phyloP scores from a whole-genome alignment of 2,113 vertebrate species.

The Lepisosteus osseus region DNA sequence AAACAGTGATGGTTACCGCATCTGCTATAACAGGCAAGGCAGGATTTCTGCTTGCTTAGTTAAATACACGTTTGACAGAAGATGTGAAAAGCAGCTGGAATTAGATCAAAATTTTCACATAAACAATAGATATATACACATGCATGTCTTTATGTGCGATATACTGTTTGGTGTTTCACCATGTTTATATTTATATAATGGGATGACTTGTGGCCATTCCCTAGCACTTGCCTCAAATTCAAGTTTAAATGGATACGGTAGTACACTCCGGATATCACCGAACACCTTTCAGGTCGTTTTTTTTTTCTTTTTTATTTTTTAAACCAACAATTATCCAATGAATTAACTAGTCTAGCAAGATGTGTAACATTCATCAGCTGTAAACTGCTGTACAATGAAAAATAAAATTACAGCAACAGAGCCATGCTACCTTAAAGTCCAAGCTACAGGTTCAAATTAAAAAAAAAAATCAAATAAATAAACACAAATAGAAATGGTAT shows the following conservation, averaged over 20 bases:
- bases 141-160: conserved; percentile 32
- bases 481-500: conserved; percentile 43
- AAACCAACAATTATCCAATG: conserved; percentile 80
- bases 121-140: conserved; percentile 41
- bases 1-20: conserved; percentile 37
- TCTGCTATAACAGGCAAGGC: conserved; percentile 13
- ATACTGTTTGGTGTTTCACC: conserved; percentile 23
- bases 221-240: conserved; percentile 76
- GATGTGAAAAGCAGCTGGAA: not conserved
- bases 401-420: conserved; percentile 79
- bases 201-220: conserved; percentile 63
- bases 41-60: conserved; percentile 23
- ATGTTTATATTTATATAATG: conserved; percentile 28
- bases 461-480: conserved; percentile 41
- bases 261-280: conserved; percentile 61
- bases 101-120: conserved; percentile 34
- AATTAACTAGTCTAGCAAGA: conserved; percentile 86
- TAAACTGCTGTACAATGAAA: conserved; percentile 79
- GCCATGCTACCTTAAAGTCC: conserved; percentile 99
- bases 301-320: conserved; percentile 56
- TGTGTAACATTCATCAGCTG: conserved; percentile 89
- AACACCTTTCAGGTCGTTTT: conserved; percentile 93
- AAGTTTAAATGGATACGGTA: conserved; percentile 77
- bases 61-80: not conserved
- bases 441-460: conserved; percentile 84